phyloP scores from a whole-genome alignment of 2,888 invertebrate genomes.

The Chironomus riparius region DNA sequence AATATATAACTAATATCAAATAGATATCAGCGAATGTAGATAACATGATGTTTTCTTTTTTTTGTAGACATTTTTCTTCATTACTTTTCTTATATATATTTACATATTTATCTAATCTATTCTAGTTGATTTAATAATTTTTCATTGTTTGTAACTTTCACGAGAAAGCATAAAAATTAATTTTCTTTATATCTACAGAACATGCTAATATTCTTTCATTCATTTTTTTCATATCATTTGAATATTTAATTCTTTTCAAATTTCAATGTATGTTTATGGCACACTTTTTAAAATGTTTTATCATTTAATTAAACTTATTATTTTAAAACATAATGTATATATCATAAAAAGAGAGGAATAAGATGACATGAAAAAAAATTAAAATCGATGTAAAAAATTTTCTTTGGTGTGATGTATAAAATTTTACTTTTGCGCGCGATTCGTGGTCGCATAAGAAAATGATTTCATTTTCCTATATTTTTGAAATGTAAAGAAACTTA shows the following conservation, averaged over 20 bases:
- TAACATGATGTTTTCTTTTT: neutral
- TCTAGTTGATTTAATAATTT: neutral
- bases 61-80: neutral
- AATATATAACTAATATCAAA: neutral
- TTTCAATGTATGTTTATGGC: neutral
- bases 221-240: neutral
- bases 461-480: neutral
- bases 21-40: neutral
- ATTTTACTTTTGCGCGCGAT: neutral
- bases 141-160: neutral
- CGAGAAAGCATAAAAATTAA: no score
- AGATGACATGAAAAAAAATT: neutral
- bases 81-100: neutral
- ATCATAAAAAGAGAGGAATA: neutral
- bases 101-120: neutral
- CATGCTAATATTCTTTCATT: neutral
- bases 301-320: neutral
- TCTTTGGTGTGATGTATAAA: neutral
- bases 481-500: neutral
- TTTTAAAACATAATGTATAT: neutral
- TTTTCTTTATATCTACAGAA: neutral
- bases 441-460: neutral
- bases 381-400: neutral
- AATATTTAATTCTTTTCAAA: no score
- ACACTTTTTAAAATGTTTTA: neutral